These are phyloP conservation scores for Trematocara nigrifrons DNA, from an alignment of 2,113 vertebrate species.

Conservation along the genomic window DNA sequence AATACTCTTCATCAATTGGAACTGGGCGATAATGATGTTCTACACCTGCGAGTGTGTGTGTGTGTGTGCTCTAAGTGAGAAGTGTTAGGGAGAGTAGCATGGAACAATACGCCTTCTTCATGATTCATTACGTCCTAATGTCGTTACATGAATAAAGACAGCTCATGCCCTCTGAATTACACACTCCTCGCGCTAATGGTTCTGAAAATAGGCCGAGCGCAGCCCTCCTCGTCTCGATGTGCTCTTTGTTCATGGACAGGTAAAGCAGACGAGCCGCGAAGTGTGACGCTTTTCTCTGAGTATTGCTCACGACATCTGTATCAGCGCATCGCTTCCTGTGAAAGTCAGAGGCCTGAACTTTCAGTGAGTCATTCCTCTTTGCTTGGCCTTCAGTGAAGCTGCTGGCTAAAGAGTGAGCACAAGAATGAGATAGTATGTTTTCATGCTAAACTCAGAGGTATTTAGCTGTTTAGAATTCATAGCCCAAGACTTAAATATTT, in stretches of 20 bases:
- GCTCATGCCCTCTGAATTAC: constrained; percentile 31
- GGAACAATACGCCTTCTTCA: constrained; percentile 64
- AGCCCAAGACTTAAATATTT: neutral
- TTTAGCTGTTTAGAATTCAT: neutral
- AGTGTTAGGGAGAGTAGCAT: constrained; percentile 15
- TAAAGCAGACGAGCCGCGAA: constrained; percentile 7
- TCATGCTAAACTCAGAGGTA: neutral
- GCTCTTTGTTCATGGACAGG: constrained; percentile 38
- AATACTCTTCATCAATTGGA: constrained; percentile 65
- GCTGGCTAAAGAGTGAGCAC: neutral
- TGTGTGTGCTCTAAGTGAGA: neutral
- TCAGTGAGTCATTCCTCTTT: neutral
- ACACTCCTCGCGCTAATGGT: constrained; percentile 50
- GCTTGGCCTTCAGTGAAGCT: neutral
- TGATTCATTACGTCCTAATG: constrained; percentile 70
- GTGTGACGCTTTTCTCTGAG: neutral
- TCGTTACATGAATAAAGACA: constrained; percentile 44
- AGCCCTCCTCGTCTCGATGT: neutral
- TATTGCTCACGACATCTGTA: neutral
- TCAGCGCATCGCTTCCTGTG: neutral
- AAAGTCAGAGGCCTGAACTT: neutral
- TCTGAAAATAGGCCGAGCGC: constrained; percentile 36
- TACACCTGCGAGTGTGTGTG: constrained; percentile 49
- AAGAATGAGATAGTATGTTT: neutral
- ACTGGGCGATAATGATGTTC: constrained; percentile 61